Percentiles rank a stretch among this genome's conserved stretches.
These are phyloP conservation scores for Tursiops truncatus DNA, from an alignment of 2,113 vertebrate species.

Conservation along the genomic window DNA sequence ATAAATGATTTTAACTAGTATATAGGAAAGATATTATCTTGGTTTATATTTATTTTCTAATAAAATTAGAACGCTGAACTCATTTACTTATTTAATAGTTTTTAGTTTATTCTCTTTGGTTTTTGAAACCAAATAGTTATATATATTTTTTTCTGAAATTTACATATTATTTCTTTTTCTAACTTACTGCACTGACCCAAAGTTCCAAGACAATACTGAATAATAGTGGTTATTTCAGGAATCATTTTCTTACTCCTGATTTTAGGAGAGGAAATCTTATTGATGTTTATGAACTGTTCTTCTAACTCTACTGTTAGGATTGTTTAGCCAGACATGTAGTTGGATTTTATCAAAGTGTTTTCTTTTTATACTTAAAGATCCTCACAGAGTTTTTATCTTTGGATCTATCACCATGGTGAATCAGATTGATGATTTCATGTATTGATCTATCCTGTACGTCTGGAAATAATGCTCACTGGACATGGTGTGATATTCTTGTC, in stretches of 20 bases:
- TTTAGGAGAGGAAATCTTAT: slow-evolving; percentile 20
- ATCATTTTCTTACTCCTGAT: neutral
- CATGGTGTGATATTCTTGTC: neutral
- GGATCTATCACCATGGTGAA: neutral
- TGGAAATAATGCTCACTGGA: neutral
- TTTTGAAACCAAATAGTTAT: neutral
- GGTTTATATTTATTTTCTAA: neutral
- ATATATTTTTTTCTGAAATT: neutral
- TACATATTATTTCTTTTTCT: neutral
- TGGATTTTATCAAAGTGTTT: neutral
- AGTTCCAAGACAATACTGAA: neutral
- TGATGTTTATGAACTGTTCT: neutral
- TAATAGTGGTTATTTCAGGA: neutral
- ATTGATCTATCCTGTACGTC: neutral
- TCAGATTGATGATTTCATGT: neutral
- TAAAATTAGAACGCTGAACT: neutral
- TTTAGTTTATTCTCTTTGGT: neutral
- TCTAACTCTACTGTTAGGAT: neutral
- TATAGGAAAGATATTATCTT: neutral
- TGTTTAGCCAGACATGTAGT: neutral
- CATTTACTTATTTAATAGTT: neutral
- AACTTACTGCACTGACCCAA: neutral
- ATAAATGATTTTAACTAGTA: neutral
- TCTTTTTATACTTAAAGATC: neutral
- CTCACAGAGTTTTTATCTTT: neutral